A percentile compares a stretch with the other conserved stretches of the same genome.
phyloP scores from a whole-genome alignment of 2,113 vertebrate genomes.

The Crotalus horridus region DNA sequence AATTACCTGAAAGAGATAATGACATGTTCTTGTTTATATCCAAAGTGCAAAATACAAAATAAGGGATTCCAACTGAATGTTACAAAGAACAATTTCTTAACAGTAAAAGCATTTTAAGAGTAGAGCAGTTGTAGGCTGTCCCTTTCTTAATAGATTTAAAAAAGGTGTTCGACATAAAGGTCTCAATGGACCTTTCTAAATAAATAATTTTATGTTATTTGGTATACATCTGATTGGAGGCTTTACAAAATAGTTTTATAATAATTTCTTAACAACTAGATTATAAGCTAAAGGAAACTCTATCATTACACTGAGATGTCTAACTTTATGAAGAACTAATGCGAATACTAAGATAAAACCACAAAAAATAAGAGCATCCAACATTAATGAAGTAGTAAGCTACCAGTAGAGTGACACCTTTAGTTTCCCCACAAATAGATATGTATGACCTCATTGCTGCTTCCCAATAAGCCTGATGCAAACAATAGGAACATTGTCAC shows the following conservation, averaged over 20 bases:
- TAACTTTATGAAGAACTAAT: not conserved
- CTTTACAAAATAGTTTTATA: not conserved
- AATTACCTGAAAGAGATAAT: not conserved
- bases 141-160: not conserved
- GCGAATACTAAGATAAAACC: not conserved
- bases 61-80: not conserved
- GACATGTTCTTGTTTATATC: not conserved
- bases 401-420: not conserved
- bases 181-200: not conserved
- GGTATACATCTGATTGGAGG: not conserved
- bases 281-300: not conserved
- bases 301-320: not conserved
- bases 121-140: not conserved
- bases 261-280: not conserved
- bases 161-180: not conserved
- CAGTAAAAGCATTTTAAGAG: not conserved
- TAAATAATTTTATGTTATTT: not conserved
- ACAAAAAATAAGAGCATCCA: not conserved
- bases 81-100: not conserved
- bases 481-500: not conserved
- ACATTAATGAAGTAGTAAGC: not conserved
- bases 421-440: not conserved
- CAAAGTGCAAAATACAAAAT: not conserved
- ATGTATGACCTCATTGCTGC: not conserved
- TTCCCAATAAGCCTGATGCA: not conserved